These are phyloP conservation scores for Eidolon dupreanum DNA, from an alignment of 2,797 vertebrate species.

Conservation along the genomic window DNA sequence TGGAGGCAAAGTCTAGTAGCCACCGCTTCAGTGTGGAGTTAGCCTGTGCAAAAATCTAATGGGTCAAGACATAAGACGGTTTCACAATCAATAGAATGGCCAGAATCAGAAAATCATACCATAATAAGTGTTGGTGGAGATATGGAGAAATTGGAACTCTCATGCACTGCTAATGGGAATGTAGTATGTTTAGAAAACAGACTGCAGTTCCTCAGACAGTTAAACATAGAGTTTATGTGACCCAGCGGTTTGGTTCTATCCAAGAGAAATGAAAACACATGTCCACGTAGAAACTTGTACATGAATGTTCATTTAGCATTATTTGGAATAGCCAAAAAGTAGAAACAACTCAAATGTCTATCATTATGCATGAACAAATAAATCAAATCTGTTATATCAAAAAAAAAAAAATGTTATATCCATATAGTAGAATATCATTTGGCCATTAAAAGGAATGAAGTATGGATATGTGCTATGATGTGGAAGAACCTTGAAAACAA, in stretches of 20 bases:
- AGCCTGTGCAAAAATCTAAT: constrained; percentile 95
- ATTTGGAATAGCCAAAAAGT: background rate
- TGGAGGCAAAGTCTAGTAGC: constrained; percentile 95
- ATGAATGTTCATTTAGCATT: background rate
- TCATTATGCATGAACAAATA: background rate
- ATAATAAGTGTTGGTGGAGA: background rate
- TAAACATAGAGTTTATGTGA: background rate
- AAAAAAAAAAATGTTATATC: background rate
- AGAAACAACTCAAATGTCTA: background rate
- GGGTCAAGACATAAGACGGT: background rate
- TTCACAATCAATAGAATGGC: background rate
- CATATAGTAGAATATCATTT: background rate
- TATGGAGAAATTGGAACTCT: background rate
- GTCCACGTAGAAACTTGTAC: background rate
- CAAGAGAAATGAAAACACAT: background rate
- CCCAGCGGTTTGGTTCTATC: background rate
- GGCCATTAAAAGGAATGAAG: background rate
- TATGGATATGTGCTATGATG: fast-evolving
- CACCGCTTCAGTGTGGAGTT: constrained; percentile 94
- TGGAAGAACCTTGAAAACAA: background rate
- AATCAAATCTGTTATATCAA: background rate
- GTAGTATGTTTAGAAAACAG: background rate
- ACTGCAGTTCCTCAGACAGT: background rate
- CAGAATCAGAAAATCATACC: background rate
- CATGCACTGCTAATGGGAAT: fast-evolving